A percentile compares a stretch with the other conserved stretches of the same genome.
Conservation (phyloP, 2,888 invertebrate species). For the Elaeidobius kamerunicus region DNA sequence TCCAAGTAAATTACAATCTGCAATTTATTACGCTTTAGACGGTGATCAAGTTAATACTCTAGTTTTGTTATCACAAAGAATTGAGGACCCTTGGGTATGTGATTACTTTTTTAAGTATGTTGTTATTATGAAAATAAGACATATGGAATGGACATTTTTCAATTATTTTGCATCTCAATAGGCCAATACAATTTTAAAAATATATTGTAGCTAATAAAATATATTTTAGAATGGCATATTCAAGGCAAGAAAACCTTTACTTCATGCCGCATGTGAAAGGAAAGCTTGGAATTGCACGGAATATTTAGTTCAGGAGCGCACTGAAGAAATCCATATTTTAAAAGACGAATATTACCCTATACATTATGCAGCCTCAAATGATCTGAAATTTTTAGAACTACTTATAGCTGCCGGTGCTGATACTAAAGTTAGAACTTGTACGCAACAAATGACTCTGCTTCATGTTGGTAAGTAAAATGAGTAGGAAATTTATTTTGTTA, state of each 20-base stretch:
- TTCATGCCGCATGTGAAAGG: slow-evolving; percentile 68
- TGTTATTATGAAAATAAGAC: too few species aligned
- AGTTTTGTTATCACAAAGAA: slow-evolving; percentile 62
- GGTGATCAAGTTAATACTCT: slow-evolving; percentile 69
- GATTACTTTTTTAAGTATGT: too few species aligned
- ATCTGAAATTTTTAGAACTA: slow-evolving; percentile 64
- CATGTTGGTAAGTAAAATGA: slow-evolving; percentile 59
- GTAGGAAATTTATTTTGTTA: too few species aligned
- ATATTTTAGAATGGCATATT: slow-evolving; percentile 50
- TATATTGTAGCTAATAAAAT: too few species aligned
- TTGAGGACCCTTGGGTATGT: slow-evolving; percentile 66
- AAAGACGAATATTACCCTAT: slow-evolving; percentile 78
- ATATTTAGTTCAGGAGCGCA: slow-evolving; percentile 61
- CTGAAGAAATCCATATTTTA: slow-evolving; percentile 67
- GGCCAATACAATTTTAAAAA: too few species aligned
- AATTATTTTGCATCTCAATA: too few species aligned
- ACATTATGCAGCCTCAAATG: slow-evolving; percentile 70
- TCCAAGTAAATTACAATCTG: slow-evolving; percentile 62
- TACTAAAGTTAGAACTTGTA: slow-evolving; percentile 65
- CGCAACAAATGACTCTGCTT: slow-evolving; percentile 67
- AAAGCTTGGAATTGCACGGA: slow-evolving; percentile 72
- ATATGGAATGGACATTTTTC: too few species aligned
- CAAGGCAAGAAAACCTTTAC: slow-evolving; percentile 58
- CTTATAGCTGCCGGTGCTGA: slow-evolving; percentile 67
- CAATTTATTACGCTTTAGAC: slow-evolving; percentile 69